A percentile compares a stretch with the other conserved stretches of the same genome.
These are phyloP conservation scores for Strix aluco DNA, from an alignment of 2,113 vertebrate genomes.

Conservation along the genomic window DNA sequence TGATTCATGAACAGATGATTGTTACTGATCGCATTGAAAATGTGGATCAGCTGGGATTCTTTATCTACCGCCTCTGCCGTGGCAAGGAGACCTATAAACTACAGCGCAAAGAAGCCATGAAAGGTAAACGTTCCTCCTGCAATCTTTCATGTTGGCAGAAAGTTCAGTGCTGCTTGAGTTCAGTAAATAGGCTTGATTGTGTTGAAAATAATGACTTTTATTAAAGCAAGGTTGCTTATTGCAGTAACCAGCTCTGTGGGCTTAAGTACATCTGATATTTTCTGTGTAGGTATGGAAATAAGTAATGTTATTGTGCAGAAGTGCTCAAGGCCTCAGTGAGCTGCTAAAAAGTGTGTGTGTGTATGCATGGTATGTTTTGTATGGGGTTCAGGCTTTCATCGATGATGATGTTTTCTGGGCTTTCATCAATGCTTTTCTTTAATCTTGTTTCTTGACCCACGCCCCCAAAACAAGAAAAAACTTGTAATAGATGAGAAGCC, in stretches of 20 bases:
- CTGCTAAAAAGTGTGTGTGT: neutral
- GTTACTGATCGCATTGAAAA: constrained; percentile 93
- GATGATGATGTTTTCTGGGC: neutral
- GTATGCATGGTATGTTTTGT: neutral
- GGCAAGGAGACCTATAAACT: constrained; percentile 91
- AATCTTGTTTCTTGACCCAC: neutral
- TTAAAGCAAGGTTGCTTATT: neutral
- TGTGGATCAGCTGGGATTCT: constrained; percentile 86
- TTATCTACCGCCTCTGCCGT: constrained; percentile 88
- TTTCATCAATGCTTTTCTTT: neutral
- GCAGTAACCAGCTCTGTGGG: neutral
- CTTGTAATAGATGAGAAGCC: neutral
- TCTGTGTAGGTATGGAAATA: neutral
- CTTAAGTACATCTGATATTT: neutral
- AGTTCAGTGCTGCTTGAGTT: neutral
- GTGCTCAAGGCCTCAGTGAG: neutral
- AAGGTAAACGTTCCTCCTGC: constrained; percentile 70
- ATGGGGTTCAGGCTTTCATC: neutral
- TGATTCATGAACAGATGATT: constrained; percentile 96
- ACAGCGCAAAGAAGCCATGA: constrained; percentile 84
- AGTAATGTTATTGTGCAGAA: neutral
- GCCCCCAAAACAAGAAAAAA: neutral
- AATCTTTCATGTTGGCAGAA: neutral
- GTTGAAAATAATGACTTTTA: neutral
- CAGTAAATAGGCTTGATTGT: neutral